Conservation (phyloP, 2,888 invertebrate genomes). For the Syritta pipiens region DNA sequence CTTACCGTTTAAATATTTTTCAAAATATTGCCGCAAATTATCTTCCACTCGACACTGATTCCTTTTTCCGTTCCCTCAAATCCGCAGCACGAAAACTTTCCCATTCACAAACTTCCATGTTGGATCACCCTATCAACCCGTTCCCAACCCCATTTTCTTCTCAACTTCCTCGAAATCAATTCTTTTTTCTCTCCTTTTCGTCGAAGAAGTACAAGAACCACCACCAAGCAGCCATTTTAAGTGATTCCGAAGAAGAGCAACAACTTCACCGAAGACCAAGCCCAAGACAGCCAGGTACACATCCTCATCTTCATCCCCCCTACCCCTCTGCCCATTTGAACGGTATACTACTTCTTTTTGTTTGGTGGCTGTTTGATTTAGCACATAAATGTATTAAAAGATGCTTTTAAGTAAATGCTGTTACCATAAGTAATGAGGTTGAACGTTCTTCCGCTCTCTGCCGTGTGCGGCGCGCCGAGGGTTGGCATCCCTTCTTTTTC, state of each 20-base stretch:
- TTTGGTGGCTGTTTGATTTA: conserved; percentile 61
- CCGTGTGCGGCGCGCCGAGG: neutral
- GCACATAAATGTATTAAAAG: conserved; percentile 71
- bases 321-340: neutral
- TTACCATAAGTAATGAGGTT: conserved; percentile 66
- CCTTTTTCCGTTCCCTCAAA: too few species aligned
- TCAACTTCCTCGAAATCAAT: too few species aligned
- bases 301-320: conserved; percentile 23
- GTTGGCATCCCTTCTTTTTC: neutral
- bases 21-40: too few species aligned
- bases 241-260: conserved; percentile 37
- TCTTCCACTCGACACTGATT: too few species aligned
- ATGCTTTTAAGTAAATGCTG: conserved; percentile 71
- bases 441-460: conserved; percentile 37
- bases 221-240: conserved; percentile 38
- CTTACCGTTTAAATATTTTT: too few species aligned
- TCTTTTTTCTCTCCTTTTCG: too few species aligned
- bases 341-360: conserved; percentile 14
- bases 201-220: neutral
- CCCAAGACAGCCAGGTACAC: too few species aligned
- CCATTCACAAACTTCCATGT: too few species aligned
- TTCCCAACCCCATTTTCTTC: too few species aligned
- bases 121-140: too few species aligned
- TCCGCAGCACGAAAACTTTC: too few species aligned
- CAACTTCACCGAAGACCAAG: conserved; percentile 28